Evolutionary conservation across 2,113 vertebrate genomes (phyloP).

Genomic region (Anguilla japonica): DNA sequence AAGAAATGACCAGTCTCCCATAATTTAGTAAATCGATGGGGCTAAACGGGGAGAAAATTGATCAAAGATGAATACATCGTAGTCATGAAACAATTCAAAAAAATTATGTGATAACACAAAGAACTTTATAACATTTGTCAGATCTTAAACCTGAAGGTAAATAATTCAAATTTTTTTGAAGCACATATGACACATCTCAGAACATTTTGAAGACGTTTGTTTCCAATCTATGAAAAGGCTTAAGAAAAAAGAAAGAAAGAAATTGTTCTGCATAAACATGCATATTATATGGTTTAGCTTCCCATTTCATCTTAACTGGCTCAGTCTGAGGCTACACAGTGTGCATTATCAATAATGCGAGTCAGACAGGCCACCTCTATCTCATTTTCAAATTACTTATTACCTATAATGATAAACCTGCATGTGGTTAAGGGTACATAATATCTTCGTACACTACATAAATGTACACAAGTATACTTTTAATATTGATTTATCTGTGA

Average conservation of each 20-base stretch:
- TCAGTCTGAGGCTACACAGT: background rate
- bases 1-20: slow-evolving; percentile 76
- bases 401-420: background rate
- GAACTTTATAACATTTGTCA: too few species aligned
- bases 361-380: background rate
- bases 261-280: background rate
- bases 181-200: too few species aligned
- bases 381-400: background rate
- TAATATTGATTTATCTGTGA: background rate
- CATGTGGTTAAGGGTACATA: background rate
- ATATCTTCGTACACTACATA: background rate
- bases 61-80: background rate
- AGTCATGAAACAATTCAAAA: background rate
- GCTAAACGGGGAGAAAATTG: background rate
- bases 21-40: slow-evolving; percentile 27
- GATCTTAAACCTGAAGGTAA: too few species aligned
- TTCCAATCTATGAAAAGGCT: too few species aligned
- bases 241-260: background rate
- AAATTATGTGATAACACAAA: too few species aligned
- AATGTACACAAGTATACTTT: background rate
- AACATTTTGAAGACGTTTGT: too few species aligned
- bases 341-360: background rate
- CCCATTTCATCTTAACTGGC: background rate
- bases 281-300: too few species aligned
- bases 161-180: too few species aligned